Conservation (phyloP, 2,113 vertebrate species). For the Nerophis ophidion region DNA sequence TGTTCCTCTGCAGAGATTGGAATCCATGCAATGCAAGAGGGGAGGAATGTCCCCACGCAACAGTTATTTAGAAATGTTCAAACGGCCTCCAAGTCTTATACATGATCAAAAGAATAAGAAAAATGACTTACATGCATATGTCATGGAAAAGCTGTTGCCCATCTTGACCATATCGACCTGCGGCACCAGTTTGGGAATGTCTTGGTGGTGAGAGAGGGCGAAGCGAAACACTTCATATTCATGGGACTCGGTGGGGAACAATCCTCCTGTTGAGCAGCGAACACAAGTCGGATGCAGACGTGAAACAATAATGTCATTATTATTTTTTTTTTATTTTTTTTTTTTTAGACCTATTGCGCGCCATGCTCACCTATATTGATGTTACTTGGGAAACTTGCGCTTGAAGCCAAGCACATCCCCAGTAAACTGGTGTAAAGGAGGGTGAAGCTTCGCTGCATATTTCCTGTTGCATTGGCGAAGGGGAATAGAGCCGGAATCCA, state of each 20-base stretch:
- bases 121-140: constrained; percentile 92
- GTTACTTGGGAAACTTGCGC: constrained; percentile 98
- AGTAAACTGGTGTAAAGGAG: constrained; percentile 97
- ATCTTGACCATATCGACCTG: constrained; percentile 99
- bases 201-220: constrained; percentile 92
- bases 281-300: not conserved
- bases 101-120: too few species aligned
- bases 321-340: too few species aligned
- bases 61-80: constrained; percentile 36
- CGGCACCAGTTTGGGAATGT: constrained; percentile 96
- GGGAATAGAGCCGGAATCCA: constrained; percentile 85
- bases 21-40: constrained; percentile 18
- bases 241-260: constrained; percentile 93
- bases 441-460: constrained; percentile 98
- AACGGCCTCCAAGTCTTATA: not conserved
- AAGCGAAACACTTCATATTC: constrained; percentile 99
- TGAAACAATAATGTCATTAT: not conserved
- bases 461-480: constrained; percentile 98
- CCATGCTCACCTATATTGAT: constrained; percentile 95
- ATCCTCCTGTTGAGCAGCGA: constrained; percentile 77
- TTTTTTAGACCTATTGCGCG: constrained; percentile 13
- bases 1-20: constrained; percentile 25
- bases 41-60: constrained; percentile 44
- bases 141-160: constrained; percentile 98
- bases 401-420: constrained; percentile 93